Conservation (phyloP, 2,797 vertebrate genomes). For the Pantherophis alleghaniensis region DNA sequence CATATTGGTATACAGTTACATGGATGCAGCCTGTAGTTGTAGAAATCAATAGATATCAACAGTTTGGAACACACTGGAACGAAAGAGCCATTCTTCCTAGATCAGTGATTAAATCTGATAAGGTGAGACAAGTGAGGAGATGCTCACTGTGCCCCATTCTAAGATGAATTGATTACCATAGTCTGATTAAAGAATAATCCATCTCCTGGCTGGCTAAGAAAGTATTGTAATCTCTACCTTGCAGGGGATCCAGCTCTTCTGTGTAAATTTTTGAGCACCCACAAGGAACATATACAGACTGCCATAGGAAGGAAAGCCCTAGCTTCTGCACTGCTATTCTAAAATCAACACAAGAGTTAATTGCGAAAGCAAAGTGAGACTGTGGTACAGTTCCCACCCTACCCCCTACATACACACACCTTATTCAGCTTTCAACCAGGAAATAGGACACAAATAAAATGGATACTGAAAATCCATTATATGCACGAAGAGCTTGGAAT, state of each 20-base stretch:
- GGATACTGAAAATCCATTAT: background rate
- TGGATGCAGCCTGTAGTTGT: background rate
- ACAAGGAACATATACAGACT: background rate
- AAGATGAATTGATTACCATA: background rate
- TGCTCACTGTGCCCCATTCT: background rate
- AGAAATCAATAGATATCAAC: background rate
- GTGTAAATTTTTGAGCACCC: background rate
- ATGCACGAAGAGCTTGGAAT: slow-evolving; percentile 49
- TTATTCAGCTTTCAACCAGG: slow-evolving; percentile 20
- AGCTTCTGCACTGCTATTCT: slow-evolving; percentile 33
- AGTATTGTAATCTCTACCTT: background rate
- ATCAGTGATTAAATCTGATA: background rate
- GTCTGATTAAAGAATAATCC: background rate
- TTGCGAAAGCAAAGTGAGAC: slow-evolving; percentile 29
- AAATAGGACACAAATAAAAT: background rate
- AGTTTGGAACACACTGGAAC: background rate
- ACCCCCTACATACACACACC: background rate
- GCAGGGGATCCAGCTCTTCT: background rate
- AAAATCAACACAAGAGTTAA: slow-evolving; percentile 30
- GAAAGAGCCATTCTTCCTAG: background rate
- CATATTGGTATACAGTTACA: background rate
- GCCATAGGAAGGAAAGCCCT: background rate
- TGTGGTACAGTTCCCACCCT: background rate
- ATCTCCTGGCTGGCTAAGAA: background rate
- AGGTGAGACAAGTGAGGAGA: background rate